Conservation (phyloP, 1,140 invertebrate genomes). For the Brachionus rubens region DNA sequence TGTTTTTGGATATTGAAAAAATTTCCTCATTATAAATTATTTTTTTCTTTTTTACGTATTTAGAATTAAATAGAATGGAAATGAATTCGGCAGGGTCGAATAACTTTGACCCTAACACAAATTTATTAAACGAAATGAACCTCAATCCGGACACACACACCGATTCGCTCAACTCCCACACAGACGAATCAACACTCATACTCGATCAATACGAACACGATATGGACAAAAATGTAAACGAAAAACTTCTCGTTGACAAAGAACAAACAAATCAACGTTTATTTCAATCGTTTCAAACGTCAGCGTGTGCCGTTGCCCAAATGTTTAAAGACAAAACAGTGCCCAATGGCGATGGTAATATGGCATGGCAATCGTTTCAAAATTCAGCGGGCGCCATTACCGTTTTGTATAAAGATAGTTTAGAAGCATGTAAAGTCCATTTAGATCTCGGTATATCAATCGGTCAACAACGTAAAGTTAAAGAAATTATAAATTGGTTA, state of each 20-base stretch:
- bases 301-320: slow-evolving; percentile 36
- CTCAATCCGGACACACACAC: slow-evolving; percentile 4
- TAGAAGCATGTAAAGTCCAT: slow-evolving; percentile 41
- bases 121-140: slow-evolving; percentile 14
- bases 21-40: too few species aligned
- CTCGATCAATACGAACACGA: slow-evolving; percentile 42
- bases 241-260: slow-evolving; percentile 20
- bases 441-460: slow-evolving; percentile 18
- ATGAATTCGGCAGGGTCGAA: not conserved
- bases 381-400: slow-evolving; percentile 40
- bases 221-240: slow-evolving; percentile 17
- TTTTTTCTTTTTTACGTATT: slow-evolving; percentile 2
- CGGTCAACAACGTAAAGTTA: slow-evolving; percentile 39
- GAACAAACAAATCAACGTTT: slow-evolving; percentile 37
- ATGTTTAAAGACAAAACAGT: slow-evolving; percentile 43
- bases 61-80: slow-evolving; percentile 5
- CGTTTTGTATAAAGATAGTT: slow-evolving; percentile 37
- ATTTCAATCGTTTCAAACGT: slow-evolving; percentile 45
- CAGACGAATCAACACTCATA: not conserved
- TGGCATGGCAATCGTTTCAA: slow-evolving; percentile 43
- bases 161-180: not conserved
- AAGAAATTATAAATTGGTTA: slow-evolving; percentile 40
- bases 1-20: not conserved
- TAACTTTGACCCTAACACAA: slow-evolving; percentile 23
- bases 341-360: not conserved